Evolutionary conservation across 2,888 invertebrate genomes (phyloP).

Genomic region (Ormyrus rosae): DNA sequence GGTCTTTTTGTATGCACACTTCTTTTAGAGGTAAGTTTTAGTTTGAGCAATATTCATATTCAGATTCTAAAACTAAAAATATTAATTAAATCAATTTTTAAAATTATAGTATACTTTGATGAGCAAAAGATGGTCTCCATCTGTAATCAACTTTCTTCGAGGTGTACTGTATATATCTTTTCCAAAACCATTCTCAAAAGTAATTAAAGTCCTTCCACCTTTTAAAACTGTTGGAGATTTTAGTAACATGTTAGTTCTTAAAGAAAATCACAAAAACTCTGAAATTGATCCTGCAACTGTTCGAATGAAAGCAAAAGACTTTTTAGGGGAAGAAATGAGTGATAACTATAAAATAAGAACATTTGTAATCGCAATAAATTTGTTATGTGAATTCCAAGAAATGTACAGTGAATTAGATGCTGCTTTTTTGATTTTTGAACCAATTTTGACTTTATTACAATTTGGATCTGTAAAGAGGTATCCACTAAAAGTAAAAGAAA

Average conservation of each 20-base stretch:
- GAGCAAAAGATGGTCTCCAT: constrained; percentile 89
- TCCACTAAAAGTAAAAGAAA: constrained; percentile 78
- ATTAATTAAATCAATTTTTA: constrained; percentile 12
- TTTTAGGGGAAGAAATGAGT: constrained; percentile 77
- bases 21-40: constrained; percentile 81
- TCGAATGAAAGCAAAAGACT: constrained; percentile 79
- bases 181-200: constrained; percentile 79
- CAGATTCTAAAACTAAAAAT: constrained; percentile 3
- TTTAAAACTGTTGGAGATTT: constrained; percentile 80
- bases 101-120: constrained; percentile 82
- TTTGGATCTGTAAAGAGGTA: constrained; percentile 80
- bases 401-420: constrained; percentile 68
- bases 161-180: constrained; percentile 86
- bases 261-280: constrained; percentile 73
- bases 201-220: constrained; percentile 82
- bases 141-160: constrained; percentile 86
- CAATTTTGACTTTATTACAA: constrained; percentile 78
- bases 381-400: constrained; percentile 79
- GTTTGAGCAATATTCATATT: constrained; percentile 38
- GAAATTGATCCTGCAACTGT: constrained; percentile 69
- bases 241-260: constrained; percentile 80
- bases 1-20: constrained; percentile 87
- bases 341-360: constrained; percentile 82
- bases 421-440: constrained; percentile 69
- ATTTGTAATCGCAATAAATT: constrained; percentile 78